Conservation (phyloP, 2,113 vertebrate species). For the Oryzias curvinotus region DNA sequence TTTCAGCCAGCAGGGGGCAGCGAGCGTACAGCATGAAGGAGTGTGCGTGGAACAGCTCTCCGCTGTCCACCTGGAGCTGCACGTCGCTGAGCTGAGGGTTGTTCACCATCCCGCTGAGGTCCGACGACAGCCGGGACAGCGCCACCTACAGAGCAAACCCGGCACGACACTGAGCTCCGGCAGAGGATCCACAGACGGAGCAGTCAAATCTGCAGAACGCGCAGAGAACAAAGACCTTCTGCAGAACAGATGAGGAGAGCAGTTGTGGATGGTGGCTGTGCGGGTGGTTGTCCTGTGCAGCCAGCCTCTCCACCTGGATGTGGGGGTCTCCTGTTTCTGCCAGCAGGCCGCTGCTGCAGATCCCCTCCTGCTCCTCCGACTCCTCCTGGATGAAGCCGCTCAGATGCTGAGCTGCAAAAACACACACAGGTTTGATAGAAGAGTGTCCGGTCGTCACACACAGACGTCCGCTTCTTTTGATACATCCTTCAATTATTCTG, state of each 20-base stretch:
- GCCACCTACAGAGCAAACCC: constrained; percentile 65
- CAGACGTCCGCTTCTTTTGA: no score
- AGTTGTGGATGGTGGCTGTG: neutral
- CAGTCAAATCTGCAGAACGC: no score
- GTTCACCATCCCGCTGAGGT: constrained; percentile 91
- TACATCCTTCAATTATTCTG: no score
- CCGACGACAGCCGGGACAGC: constrained; percentile 76
- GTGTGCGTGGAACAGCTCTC: constrained; percentile 87
- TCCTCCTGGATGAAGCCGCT: constrained; percentile 59
- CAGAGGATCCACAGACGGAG: no score
- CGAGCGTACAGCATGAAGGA: constrained; percentile 91
- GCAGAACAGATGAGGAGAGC: no score
- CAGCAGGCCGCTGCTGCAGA: constrained; percentile 77
- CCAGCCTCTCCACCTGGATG: neutral
- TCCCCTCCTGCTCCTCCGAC: constrained; percentile 36
- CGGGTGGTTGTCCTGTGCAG: constrained; percentile 14
- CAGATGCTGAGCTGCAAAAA: constrained; percentile 34
- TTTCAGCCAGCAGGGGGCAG: constrained; percentile 84
- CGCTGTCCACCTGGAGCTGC: constrained; percentile 92
- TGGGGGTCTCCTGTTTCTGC: constrained; percentile 31
- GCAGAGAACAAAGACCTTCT: no score
- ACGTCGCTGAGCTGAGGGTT: constrained; percentile 95
- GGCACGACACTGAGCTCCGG: neutral
- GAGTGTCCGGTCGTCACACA: neutral
- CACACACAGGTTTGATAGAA: neutral